Base-by-base conservation (phyloP, 2,888 invertebrate species). In the Aproaerema taeniolella region DNA sequence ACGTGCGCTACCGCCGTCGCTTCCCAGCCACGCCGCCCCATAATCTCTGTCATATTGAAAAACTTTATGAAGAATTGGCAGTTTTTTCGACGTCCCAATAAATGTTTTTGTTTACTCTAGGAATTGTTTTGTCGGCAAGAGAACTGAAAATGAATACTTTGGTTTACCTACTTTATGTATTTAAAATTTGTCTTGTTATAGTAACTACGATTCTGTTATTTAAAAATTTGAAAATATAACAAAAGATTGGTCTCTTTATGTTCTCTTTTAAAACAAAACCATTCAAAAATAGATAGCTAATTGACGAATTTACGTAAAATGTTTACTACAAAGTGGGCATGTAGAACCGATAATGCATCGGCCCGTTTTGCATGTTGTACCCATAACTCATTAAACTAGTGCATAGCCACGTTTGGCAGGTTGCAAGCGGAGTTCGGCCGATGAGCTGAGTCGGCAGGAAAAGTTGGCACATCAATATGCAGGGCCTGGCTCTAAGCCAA, bases 391-490 rank as follows among this genome's bases (percentile, higher is more conserved):
- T n/a, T 8, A 13, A 25, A 34, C 25, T 25, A 34, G 34, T 34
- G 58, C 52, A 57, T 59, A 58, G 59, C 60, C 63, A 61, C 58
- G 64, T 70, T 76, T 74, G 76, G 75, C 77, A 69, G 75, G 68
- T 67, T 58, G 63, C 60, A 58, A 52, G 59, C 46, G 61, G 69
- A 72, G 63, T 69, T 68, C 57, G 66, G 57, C 52, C 68, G 66
- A 72, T 70, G 69, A 69, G 73, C 73, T 69, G 74, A 75, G 65
- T 69, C 67, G 65, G 61, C 65, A 61, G 67, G 59, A 70, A 71
- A 77, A 78, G 75, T 77, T 77, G 73, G 77, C 77, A 74, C 76
- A 76, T 76, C 77, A 78, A 76, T 74, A 79, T 76, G 74, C 76
- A 71, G 67, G 66, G 62, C 49, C 67, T 81, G 81, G 82, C 79